A percentile compares a stretch with the other conserved stretches of the same genome.
Evolutionary conservation across 2,888 invertebrate species (phyloP).

Genomic region (Thecophora atra): DNA sequence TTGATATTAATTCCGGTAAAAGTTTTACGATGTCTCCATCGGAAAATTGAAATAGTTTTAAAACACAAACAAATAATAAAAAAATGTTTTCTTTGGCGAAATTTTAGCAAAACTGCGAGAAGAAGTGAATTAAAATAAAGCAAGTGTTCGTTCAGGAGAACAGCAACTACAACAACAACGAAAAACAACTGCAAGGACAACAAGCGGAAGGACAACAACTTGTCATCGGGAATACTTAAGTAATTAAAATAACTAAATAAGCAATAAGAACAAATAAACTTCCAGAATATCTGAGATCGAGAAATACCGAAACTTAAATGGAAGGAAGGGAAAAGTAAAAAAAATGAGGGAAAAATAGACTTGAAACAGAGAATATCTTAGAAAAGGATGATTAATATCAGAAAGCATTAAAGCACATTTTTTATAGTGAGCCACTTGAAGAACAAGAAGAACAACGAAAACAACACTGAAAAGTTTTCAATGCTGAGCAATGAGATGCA

Average conservation of each 20-base stretch:
- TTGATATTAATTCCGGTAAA: neutral
- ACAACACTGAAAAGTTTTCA: neutral
- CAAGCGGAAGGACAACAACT: neutral
- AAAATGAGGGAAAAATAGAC: neutral
- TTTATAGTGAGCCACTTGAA: slow-evolving; percentile 39
- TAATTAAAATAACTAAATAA: slow-evolving; percentile 17
- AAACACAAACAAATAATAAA: neutral
- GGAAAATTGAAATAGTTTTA: slow-evolving; percentile 22
- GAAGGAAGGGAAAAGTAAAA: neutral
- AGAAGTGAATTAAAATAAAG: slow-evolving; percentile 12
- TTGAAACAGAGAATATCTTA: neutral
- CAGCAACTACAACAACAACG: slow-evolving; percentile 3
- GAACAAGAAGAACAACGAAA: neutral
- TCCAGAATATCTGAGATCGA: no score
- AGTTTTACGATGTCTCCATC: slow-evolving; percentile 22
- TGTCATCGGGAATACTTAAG: slow-evolving; percentile 9
- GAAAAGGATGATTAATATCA: neutral
- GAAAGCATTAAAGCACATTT: slow-evolving; percentile 39
- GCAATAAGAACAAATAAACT: neutral
- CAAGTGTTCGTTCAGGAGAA: neutral
- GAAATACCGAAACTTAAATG: neutral
- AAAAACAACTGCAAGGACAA: neutral
- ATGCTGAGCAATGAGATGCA: neutral
- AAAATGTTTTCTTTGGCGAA: slow-evolving; percentile 11
- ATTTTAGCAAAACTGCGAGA: slow-evolving; percentile 2